Percentiles rank a stretch among this genome's conserved stretches.
Evolutionary conservation across 2,113 vertebrate genomes (phyloP).

Genomic region (Lichenostomus cassidix): DNA sequence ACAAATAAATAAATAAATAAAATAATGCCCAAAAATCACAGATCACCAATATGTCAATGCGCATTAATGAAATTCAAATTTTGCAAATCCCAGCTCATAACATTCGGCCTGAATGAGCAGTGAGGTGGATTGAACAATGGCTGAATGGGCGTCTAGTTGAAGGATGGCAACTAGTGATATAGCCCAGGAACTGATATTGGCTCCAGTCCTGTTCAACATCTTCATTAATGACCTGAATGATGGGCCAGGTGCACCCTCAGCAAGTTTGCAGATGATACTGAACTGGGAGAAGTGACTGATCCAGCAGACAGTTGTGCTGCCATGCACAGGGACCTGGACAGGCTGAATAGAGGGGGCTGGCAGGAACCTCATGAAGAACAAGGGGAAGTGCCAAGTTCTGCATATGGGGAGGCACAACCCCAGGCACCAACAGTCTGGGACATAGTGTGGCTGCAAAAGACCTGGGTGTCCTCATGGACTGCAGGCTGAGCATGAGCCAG

Average conservation of each 20-base stretch:
- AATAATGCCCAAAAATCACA: not conserved
- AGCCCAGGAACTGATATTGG: not conserved
- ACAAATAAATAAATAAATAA: not conserved
- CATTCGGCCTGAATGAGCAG: not conserved
- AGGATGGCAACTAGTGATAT: not conserved
- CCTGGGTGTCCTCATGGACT: fast-evolving
- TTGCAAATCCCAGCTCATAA: not conserved
- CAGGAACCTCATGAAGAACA: not conserved
- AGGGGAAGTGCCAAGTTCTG: not conserved
- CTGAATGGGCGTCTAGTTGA: not conserved
- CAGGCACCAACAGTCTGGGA: not conserved
- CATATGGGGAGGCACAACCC: not conserved
- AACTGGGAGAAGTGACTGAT: not conserved
- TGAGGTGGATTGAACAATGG: not conserved
- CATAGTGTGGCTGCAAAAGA: not conserved
- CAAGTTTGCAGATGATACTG: not conserved
- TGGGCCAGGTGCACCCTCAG: not conserved
- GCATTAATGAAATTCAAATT: constrained; percentile 7
- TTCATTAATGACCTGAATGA: not conserved
- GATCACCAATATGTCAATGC: not conserved
- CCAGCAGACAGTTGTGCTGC: not conserved
- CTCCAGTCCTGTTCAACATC: not conserved
- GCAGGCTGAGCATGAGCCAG: fast-evolving
- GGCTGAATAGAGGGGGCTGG: not conserved
- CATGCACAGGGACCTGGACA: not conserved